These are phyloP conservation scores for Canis aureus DNA, from an alignment of 2,113 vertebrate genomes.

Conservation along the genomic window DNA sequence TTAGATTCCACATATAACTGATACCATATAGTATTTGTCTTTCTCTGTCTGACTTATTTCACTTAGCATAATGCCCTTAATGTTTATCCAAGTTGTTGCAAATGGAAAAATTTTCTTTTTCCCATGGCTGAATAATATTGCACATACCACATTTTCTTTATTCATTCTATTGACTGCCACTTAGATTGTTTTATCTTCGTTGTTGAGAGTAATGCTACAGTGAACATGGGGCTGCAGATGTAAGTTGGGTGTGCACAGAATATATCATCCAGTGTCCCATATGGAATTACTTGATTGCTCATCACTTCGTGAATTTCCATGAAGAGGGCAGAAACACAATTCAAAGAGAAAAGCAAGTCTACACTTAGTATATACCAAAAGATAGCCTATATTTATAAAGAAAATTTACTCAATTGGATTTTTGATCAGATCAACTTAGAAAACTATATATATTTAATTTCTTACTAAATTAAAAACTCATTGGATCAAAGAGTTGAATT, in stretches of 20 bases:
- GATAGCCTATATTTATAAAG: neutral
- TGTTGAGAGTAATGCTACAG: neutral
- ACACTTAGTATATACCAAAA: neutral
- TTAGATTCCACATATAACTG: neutral
- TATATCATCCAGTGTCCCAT: neutral
- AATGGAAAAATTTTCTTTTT: neutral
- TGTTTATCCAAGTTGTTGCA: neutral
- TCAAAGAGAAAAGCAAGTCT: neutral
- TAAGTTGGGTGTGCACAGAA: neutral
- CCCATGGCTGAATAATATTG: neutral
- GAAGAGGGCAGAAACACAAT: neutral
- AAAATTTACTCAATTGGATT: neutral
- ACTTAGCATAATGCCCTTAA: neutral
- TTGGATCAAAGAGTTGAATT: neutral
- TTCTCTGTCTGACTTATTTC: neutral
- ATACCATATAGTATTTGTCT: neutral
- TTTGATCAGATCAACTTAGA: neutral
- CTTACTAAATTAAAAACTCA: neutral
- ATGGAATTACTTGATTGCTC: constrained; percentile 6
- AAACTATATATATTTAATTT: neutral
- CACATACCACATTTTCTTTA: neutral
- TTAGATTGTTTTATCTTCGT: neutral
- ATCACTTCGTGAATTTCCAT: neutral
- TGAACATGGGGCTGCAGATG: neutral
- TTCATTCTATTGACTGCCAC: neutral